phyloP scores from a whole-genome alignment of 2,113 vertebrate species.

The Syrmaticus mikado region DNA sequence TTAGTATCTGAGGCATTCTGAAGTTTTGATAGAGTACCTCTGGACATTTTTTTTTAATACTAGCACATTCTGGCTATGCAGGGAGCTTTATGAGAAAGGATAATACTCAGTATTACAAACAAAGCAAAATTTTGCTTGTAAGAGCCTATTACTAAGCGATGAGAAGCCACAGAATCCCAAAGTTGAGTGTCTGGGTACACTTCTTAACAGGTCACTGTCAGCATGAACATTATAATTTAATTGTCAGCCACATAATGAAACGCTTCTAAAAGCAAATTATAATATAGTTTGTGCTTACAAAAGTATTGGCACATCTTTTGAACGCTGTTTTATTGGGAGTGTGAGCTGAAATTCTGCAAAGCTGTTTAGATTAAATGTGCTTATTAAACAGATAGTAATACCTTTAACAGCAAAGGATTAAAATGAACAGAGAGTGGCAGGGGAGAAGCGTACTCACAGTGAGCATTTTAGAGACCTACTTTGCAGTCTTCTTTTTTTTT shows the following conservation, averaged over 20 bases:
- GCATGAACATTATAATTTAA: neutral
- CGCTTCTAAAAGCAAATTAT: neutral
- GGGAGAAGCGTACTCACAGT: neutral
- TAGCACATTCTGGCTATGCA: neutral
- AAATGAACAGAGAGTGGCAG: neutral
- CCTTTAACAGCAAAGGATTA: neutral
- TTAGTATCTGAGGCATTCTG: neutral
- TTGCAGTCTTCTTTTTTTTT: neutral
- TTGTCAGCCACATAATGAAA: neutral
- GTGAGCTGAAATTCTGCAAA: neutral
- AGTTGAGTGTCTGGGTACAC: neutral
- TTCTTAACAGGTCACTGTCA: neutral
- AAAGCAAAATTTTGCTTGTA: neutral
- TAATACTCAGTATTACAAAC: neutral
- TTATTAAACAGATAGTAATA: neutral
- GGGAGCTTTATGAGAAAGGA: neutral
- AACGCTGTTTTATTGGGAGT: neutral
- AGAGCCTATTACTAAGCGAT: neutral
- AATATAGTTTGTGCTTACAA: neutral
- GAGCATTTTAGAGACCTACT: neutral
- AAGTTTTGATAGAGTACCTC: neutral
- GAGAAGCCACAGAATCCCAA: neutral
- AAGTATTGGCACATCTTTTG: neutral
- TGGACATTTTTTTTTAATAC: neutral
- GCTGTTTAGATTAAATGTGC: neutral